Evolutionary conservation across 2,797 vertebrate genomes (phyloP), one percentile per base, ranked within the genome.

Genomic region (Sphaeramia orbicularis): DNA sequence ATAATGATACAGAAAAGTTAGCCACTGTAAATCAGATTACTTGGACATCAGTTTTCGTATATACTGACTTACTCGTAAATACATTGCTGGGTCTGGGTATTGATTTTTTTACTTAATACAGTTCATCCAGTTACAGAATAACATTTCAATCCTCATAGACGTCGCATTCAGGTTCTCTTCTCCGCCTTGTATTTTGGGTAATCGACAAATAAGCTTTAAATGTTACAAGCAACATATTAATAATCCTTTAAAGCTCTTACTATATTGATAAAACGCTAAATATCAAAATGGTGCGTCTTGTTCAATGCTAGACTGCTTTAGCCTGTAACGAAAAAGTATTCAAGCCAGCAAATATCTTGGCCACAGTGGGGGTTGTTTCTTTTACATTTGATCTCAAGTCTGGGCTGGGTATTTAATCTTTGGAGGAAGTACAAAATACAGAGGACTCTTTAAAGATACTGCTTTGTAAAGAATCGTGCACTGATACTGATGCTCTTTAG

Each of bases 301-400:
- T 44, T 11, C 56, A 1, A 44, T 27, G 6, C 7, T 10, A 5
- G 10, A 15, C 66, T 61, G 13, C 13, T 56, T 65, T 56, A 72
- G 76, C 71, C 10, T 0, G 16, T 60, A 30, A 24, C 27, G 51
- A 58, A 61, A 55, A 51, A 75, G 53, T 65, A 42, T 10, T 27
- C 36, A 38, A 4, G 40, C 84, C 87, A 89, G 87, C 19, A 88
- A 84, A 74, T 89, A 91, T 19, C 55, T 71, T 54, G 48, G 47
- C 45, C 84, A 27, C 2, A 50, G 15, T 36, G 2, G 14, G 2
- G 62, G 19, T 13, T 11, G 5, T 19, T n/a, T 21, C 36, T 21
- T 6, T 7, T 19, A 9, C 11, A 50, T 7, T 7, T 1, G 1
- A 32, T 30, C 11, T 12, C 1, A 0, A 2, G 0, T 24, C 7